Evolutionary conservation across 1,140 invertebrate genomes (phyloP).

Genomic region (Trichonephila clavipes): DNA sequence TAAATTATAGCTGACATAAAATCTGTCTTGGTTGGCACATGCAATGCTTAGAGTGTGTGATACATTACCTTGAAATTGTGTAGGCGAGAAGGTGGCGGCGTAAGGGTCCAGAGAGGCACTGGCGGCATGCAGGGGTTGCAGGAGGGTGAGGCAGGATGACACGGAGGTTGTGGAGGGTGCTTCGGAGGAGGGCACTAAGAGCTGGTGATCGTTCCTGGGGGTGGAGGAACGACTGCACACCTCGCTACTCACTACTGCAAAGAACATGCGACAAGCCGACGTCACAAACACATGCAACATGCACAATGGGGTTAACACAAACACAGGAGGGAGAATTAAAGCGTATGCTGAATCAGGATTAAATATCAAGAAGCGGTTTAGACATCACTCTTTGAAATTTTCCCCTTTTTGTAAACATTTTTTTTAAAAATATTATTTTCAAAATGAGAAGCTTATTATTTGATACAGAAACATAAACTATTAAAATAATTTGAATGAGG

Average conservation of each 20-base stretch:
- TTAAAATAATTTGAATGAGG: too few relatives aligned
- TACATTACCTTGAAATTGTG: constrained; percentile 78
- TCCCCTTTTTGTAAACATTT: too few relatives aligned
- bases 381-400: too few relatives aligned
- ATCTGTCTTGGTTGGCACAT: neutral
- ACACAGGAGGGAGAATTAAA: constrained; percentile 18
- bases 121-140: constrained; percentile 82
- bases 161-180: constrained; percentile 23
- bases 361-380: neutral
- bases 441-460: too few relatives aligned
- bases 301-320: constrained; percentile 31
- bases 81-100: constrained; percentile 74
- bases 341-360: constrained; percentile 12
- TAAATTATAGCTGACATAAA: too few relatives aligned
- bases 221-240: constrained; percentile 74
- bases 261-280: constrained; percentile 39
- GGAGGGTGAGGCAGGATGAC: constrained; percentile 80
- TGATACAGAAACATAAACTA: too few relatives aligned
- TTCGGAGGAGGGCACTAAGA: constrained; percentile 39
- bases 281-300: constrained; percentile 66
- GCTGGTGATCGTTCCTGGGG: constrained; percentile 62
- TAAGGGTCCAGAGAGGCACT: constrained; percentile 60
- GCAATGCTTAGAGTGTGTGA: too few relatives aligned
- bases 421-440: too few relatives aligned
- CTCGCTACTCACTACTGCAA: constrained; percentile 67